Base-by-base conservation (phyloP, 2,113 vertebrate genomes). In the Heterotis niloticus region DNA sequence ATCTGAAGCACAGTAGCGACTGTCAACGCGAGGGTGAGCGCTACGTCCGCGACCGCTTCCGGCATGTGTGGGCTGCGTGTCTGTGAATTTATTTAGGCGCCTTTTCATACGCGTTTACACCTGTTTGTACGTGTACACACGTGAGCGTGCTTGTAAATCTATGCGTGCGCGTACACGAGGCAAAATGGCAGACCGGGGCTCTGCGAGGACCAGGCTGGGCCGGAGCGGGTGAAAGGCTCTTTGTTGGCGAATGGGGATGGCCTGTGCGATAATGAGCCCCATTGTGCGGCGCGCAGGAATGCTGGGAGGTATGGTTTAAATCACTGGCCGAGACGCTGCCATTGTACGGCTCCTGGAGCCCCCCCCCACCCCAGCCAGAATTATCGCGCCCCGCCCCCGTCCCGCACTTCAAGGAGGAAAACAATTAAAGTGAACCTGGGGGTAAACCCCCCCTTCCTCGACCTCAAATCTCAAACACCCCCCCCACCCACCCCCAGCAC, bases 391-490 rank as follows among this genome's bases (percentile, higher is more conserved):
- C 92, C 83, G 71, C 84, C 89, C 79, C 75, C 81, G 87, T 83
- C 86, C 90, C 82, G 88, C 90, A 93, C 90, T 92, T 93, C 89
- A 92, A 94, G 91, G 91, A 92, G 93, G 90, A 93, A 92, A 94
- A 94, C 92, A 93, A 94, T 94, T 93, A 93, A 92, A 90, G 81
- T 86, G 88, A 92, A 94, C 90, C 91, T 91, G 90, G 88, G 90
- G 91, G 89, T 93, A 93, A 94, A 94, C 91, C 93, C 89, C 88
- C 89, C 90, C 7, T 59, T 92, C 75, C 75, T 44, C 75, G 51
- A 26, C 71, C 54, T 24, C 24, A 28, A 54, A 28, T 92, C 67
- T 56, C 28, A 26, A 90, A 87, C 91, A 91, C 72, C 90, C 91
- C 91, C 91, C 92, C 92, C 93, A 88, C 88, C 88, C 90, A 87